phyloP scores from a whole-genome alignment of 2,113 vertebrate species.

The Todiramphus chloris region DNA sequence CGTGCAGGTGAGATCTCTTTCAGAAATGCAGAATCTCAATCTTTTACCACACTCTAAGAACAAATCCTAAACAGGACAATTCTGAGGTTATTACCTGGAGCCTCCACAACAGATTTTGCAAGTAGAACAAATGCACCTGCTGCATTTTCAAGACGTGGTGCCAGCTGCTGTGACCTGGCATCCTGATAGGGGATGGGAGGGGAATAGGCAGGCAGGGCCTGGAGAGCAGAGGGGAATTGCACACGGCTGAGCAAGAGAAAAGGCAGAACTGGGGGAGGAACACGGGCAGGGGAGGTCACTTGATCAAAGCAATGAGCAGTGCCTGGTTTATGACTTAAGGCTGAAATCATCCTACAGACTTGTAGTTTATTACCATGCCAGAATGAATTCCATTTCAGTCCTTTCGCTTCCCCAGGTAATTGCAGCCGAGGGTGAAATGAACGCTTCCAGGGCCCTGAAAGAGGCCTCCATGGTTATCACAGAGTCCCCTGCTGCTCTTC shows the following conservation, averaged over 20 bases:
- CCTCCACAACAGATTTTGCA: too few relatives aligned
- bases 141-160: not conserved
- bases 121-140: not conserved
- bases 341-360: not conserved
- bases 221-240: not conserved
- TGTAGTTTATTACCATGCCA: not conserved
- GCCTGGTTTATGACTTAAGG: not conserved
- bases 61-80: not conserved
- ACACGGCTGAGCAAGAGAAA: not conserved
- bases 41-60: not conserved
- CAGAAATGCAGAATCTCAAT: not conserved
- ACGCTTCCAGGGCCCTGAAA: conserved; percentile 87
- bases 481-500: conserved; percentile 88
- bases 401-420: conserved; percentile 79
- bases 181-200: not conserved
- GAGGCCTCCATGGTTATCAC: conserved; percentile 91
- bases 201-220: fast-evolving
- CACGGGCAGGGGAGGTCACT: not conserved
- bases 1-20: not conserved
- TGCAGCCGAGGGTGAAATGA: conserved; percentile 91
- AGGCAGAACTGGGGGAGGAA: not conserved
- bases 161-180: not conserved
- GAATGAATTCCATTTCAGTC: fast-evolving
- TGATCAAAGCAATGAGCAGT: not conserved
- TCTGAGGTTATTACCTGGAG: not conserved